phyloP scores from a whole-genome alignment of 2,113 vertebrate genomes.

The Ptyas mucosa region DNA sequence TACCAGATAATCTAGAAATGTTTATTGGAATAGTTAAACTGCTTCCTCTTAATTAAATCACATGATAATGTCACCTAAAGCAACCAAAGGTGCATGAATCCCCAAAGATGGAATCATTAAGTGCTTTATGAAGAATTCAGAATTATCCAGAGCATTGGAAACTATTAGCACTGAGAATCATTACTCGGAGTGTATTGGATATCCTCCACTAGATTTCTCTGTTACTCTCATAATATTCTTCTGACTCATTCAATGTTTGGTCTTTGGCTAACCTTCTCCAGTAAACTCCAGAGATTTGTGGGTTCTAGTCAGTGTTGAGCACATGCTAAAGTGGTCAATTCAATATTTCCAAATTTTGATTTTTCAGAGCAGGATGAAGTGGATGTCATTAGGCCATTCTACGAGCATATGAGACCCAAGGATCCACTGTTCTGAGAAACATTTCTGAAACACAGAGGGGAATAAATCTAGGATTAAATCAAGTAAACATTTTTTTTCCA shows the following conservation, averaged over 20 bases:
- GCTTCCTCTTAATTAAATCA: not conserved
- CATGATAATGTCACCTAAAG: not conserved
- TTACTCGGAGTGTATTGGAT: not conserved
- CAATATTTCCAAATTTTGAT: constrained; percentile 32
- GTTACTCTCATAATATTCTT: not conserved
- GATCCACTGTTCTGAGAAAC: constrained; percentile 17
- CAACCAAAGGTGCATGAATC: not conserved
- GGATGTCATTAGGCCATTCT: not conserved
- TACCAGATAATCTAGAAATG: not conserved
- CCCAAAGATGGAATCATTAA: not conserved
- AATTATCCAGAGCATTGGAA: not conserved
- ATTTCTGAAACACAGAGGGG: not conserved
- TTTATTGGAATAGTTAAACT: not conserved
- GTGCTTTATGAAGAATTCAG: not conserved
- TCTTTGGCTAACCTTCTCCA: constrained; percentile 8
- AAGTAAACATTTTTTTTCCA: not conserved
- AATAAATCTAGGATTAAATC: not conserved
- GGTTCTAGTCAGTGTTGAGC: not conserved
- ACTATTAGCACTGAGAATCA: not conserved
- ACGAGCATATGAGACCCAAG: not conserved
- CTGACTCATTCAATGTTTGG: not conserved
- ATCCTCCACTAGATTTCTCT: not conserved
- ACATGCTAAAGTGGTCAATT: constrained; percentile 11
- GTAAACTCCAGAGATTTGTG: constrained; percentile 7
- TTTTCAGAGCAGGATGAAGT: not conserved